Evolutionary conservation across 2,113 vertebrate genomes (phyloP).

Genomic region (Rissa tridactyla): DNA sequence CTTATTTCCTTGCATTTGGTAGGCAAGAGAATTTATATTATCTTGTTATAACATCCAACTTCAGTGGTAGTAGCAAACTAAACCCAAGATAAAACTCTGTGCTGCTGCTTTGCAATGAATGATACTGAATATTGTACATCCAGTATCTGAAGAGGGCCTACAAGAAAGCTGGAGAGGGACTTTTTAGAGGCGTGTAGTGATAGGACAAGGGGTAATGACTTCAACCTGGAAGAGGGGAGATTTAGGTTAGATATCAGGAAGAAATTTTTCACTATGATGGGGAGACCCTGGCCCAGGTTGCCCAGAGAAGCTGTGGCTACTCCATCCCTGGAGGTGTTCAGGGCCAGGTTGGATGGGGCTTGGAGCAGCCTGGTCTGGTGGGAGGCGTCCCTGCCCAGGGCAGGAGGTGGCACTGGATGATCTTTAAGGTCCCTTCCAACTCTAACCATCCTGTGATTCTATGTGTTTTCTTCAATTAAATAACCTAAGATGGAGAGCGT

Average conservation of each 20-base stretch:
- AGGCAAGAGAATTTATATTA: not conserved
- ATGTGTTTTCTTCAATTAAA: not conserved
- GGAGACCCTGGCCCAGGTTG: not conserved
- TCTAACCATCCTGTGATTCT: not conserved
- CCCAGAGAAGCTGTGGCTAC: not conserved
- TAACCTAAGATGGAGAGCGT: not conserved
- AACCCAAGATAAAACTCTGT: not conserved
- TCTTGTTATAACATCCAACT: not conserved
- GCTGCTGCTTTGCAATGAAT: conserved; percentile 23
- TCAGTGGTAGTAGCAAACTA: not conserved
- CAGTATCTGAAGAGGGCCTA: not conserved
- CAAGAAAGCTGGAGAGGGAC: not conserved
- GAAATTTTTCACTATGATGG: not conserved
- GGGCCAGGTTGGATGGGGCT: not conserved
- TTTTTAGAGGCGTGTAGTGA: not conserved
- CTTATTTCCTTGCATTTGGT: not conserved
- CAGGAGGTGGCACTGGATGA: not conserved
- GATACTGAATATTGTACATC: not conserved
- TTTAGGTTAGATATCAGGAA: not conserved
- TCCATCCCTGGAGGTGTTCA: not conserved
- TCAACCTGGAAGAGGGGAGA: not conserved
- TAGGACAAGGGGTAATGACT: not conserved
- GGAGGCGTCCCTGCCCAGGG: not conserved
- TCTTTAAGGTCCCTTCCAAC: not conserved
- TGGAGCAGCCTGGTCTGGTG: not conserved